These are phyloP conservation scores for Meiosimyza decipiens DNA, from an alignment of 2,888 invertebrate species.

Conservation along the genomic window DNA sequence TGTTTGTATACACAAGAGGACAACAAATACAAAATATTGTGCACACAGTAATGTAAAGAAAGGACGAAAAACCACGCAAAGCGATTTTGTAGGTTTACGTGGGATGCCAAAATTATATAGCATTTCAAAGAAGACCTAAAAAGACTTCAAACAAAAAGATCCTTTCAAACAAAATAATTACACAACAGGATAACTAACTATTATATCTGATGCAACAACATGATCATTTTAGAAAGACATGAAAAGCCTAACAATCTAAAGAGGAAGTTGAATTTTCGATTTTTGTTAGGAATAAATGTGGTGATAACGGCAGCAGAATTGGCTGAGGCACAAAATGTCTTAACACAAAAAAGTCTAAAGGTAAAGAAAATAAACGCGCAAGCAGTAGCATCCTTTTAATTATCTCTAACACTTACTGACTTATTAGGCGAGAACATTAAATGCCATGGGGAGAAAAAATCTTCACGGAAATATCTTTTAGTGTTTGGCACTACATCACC, in stretches of 20 bases:
- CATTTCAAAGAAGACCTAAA: neutral
- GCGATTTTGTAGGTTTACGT: slow-evolving; percentile 35
- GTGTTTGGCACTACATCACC: too few species aligned
- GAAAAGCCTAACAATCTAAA: slow-evolving; percentile 30
- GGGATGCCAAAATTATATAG: slow-evolving; percentile 25
- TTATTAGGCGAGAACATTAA: too few species aligned
- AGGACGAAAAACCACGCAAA: slow-evolving; percentile 26
- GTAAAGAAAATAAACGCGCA: too few species aligned
- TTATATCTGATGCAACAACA: slow-evolving; percentile 16
- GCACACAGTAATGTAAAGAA: slow-evolving; percentile 9
- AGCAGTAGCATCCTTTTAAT: too few species aligned
- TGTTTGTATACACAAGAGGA: slow-evolving; percentile 22
- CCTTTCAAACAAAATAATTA: slow-evolving; percentile 36
- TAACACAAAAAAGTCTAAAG: too few species aligned
- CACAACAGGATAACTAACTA: slow-evolving; percentile 39
- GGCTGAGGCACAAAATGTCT: too few species aligned
- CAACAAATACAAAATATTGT: slow-evolving; percentile 36
- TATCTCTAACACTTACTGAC: too few species aligned
- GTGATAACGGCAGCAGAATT: too few species aligned
- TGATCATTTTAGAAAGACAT: slow-evolving; percentile 6
- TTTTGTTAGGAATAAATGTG: too few species aligned
- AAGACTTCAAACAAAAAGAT: neutral
- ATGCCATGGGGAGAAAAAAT: too few species aligned
- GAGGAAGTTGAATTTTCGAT: too few species aligned
- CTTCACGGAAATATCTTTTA: too few species aligned